Evolutionary conservation across 2,797 vertebrate genomes (phyloP), one percentile per base, ranked within the genome.

Genomic region (Pampus argenteus): DNA sequence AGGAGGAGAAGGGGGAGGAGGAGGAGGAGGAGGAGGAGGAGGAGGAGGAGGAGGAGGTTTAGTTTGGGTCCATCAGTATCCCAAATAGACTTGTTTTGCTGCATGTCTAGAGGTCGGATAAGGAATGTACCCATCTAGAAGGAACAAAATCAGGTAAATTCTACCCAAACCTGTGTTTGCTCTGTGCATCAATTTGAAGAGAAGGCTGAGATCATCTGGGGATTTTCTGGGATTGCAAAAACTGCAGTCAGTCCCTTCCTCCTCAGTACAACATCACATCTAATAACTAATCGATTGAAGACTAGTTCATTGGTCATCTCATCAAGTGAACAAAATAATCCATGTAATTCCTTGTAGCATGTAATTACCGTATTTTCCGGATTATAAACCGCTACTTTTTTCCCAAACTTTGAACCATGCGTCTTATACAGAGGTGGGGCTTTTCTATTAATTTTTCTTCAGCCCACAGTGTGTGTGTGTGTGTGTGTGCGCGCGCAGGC

Each of bases 1-100:
- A 79, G 56, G 74, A 69, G 45, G 42, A 75, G 48, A 28, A 78
- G 45, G 23, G 66, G 44, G 17, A 77, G 71, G 57, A 64, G 34
- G 47, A 74, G 63, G 60, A 69, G 45, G 42, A 75, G 48, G 31
- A 78, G 45, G 23, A 68, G 44, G 17, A 77, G 71, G 57, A 64
- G 34, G 47, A 74, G 63, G 38, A 84, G 67, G 69, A 77, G 85
- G 82, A 68, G 57, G 44, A 86, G 83, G 69, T 77, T 87, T 89
- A 66, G 74, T 84, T 84, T 81, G 67, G 75, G 40, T 79, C 61
- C 61, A 80, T 66, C 68, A 80, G 50, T 76, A 86, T 72, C 59
- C 36, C 66, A 65, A 88, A 83, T 82, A 70, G 79, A 85, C 74
- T 68, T 79, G 60, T 82, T 83, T 54, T 75, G 52, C 76, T 60